Base-by-base conservation (phyloP, 2,113 vertebrate species). In the Saimiri boliviensis region DNA sequence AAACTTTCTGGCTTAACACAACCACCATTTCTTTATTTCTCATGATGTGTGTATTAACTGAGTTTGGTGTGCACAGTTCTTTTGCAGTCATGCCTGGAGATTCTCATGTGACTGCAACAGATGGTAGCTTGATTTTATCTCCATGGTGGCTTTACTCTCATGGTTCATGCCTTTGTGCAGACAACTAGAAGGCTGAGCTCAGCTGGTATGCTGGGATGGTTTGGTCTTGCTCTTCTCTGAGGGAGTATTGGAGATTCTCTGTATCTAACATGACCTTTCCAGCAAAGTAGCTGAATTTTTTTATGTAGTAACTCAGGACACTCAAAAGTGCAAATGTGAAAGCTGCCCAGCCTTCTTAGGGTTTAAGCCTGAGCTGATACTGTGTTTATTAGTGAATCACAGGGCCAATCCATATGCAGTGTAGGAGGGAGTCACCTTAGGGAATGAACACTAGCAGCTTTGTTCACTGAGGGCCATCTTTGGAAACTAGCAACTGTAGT, bases 301-400 rank as follows among this genome's bases (percentile, higher is more conserved):
- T 82, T 86, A 21, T 35, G 54, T 14, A 14, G 27, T 70, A 16
- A 9, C 23, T 92, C 35, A 68, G 68, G 23, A 80, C n/a, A 79
- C 54, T 96, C n/a, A 71, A 52, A 35, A 93, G 20, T 77, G 23
- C 37, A 86, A 79, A 96, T 45, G 52, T 56, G 27, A 93, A 93
- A 74, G 13, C 47, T 77, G 6, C 89, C 54, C 77, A 5, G 17
- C 5, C 4, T 89, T 3, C 49, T 49, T 74, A 66, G 13, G 8
- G 9, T 16, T 66, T 92, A 79, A 16, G 11, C 35, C 23, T 83
- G 30, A 54, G 47, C 32, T 83, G 56, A 27, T 21, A 60, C 86
- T 95, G 3, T 58, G 8, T 68, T 94, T 89, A 7, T 91, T 83
- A 89, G 40, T 52, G 10, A 87, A 74, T 66, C 11, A 68, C 4